Percentiles rank a stretch among this genome's conserved stretches.
Conservation (phyloP, 2,797 vertebrate species). For the Eulemur coronatus region DNA sequence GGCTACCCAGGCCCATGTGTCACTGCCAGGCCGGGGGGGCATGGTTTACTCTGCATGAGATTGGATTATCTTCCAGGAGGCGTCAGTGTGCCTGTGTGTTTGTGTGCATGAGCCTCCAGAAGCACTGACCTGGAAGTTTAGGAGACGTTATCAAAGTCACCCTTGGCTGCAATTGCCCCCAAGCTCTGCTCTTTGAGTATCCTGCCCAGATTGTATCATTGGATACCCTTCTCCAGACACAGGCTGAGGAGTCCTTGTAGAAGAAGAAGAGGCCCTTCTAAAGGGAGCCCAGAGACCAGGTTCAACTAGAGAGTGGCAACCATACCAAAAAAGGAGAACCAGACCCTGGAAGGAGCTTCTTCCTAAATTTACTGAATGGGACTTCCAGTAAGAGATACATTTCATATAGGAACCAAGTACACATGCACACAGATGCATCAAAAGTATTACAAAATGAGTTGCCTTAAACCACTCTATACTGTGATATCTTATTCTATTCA, state of each 20-base stretch:
- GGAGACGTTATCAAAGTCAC: background rate
- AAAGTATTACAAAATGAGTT: background rate
- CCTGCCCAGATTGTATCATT: background rate
- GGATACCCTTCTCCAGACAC: background rate
- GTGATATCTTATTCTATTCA: background rate
- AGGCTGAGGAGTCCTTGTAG: background rate
- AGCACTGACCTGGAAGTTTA: background rate
- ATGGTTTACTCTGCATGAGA: background rate
- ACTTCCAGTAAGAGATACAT: background rate
- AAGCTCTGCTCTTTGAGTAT: background rate
- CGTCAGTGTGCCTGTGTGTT: background rate
- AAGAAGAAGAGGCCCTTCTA: background rate
- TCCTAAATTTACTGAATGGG: background rate
- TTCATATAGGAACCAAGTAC: background rate
- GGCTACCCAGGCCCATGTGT: background rate
- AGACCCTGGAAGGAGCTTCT: background rate
- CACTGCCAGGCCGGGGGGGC: background rate
- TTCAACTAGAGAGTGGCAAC: background rate
- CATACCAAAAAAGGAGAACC: too few species aligned
- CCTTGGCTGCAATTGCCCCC: background rate
- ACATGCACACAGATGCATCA: background rate
- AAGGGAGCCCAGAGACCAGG: background rate
- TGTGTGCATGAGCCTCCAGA: background rate
- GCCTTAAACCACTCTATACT: background rate
- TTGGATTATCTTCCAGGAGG: background rate